Base-by-base conservation (phyloP, 2,888 invertebrate species). In the Philaethria dido region DNA sequence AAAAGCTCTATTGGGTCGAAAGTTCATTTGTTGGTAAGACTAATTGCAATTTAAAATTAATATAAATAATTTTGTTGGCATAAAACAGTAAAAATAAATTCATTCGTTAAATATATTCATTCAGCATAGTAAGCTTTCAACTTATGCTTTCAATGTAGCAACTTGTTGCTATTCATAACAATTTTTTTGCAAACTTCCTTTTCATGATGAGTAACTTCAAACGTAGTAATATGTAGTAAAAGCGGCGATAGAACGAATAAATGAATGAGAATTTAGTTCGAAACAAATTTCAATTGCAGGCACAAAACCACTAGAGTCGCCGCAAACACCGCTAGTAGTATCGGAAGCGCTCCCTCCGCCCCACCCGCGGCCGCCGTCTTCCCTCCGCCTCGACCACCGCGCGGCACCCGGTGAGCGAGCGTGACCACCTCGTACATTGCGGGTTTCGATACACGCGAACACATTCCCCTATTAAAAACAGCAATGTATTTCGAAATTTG, bases 1-100 rank as follows among this genome's bases (percentile, higher is more conserved):
- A 95, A 81, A 95, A 95, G 79, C 87, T 97, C 79, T 97, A 96
- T 86, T 98, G 98, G 98, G 94, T 98, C 85, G 98, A 98, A 87
- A 98, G 97, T 88, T 97, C 97, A 73, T 98, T 98, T 85, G 92
- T 92, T 78, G 92, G 92, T 92, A 63, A 80, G 92, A 72, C 18
- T 29, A 47, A 42, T 25, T 52, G 45, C 25, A 8, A 44, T 52
- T 39, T 20, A 20, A 16, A 25, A 2, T 13, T 48, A 22, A 16
- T 0, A 6, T 16, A 6, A 8, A 29, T 29, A 11, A 25, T 52
- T 52, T 29, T 16, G 4, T 52, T 52, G 16, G 29, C 29, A n/a
- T 33, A 29, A 13, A 29, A 29, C n/a, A 16, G 16, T 52, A 52
- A 6, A 48, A 8, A 29, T 29, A 52, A 29, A 52, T n/a, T n/a